Percentiles rank a stretch among this genome's conserved stretches.
Conservation (phyloP, 1,140 invertebrate species). For the Pseudachorutes palmiensis region DNA sequence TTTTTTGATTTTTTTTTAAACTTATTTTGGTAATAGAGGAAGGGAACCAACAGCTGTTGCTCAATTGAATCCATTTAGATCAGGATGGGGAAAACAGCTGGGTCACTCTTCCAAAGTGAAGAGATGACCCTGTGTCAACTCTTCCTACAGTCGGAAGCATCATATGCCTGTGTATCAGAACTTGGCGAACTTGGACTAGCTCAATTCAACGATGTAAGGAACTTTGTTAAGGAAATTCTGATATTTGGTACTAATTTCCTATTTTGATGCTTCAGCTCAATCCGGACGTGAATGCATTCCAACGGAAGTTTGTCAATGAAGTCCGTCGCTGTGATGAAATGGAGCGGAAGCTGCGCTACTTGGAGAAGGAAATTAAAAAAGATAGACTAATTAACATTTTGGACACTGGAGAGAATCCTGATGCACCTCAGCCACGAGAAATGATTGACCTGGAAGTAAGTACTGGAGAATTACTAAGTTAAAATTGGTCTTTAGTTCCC, state of each 20-base stretch:
- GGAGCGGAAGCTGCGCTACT: conserved; percentile 84
- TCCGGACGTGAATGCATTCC: conserved; percentile 72
- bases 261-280: conserved; percentile 61
- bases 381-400: conserved; percentile 73
- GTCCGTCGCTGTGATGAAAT: conserved; percentile 87
- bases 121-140: conserved; percentile 86
- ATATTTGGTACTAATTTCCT: not conserved
- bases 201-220: conserved; percentile 83
- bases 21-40: too few relatives aligned
- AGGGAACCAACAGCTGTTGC: not conserved
- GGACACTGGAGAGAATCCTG: conserved; percentile 70
- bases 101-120: conserved; percentile 65
- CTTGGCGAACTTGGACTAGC: conserved; percentile 86
- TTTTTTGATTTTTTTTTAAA: too few relatives aligned
- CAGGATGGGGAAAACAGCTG: not conserved
- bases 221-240: not conserved
- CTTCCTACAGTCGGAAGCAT: conserved; percentile 84
- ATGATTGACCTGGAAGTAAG: conserved; percentile 90
- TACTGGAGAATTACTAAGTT: conserved; percentile 19
- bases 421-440: conserved; percentile 90
- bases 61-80: not conserved
- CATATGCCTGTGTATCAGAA: conserved; percentile 86
- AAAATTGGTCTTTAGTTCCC: not conserved
- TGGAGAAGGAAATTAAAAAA: conserved; percentile 92
- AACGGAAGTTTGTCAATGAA: conserved; percentile 84